Percentiles rank a stretch among this genome's conserved stretches.
These are phyloP conservation scores for Aphrophora alni DNA, from an alignment of 2,888 invertebrate species.

Conservation along the genomic window DNA sequence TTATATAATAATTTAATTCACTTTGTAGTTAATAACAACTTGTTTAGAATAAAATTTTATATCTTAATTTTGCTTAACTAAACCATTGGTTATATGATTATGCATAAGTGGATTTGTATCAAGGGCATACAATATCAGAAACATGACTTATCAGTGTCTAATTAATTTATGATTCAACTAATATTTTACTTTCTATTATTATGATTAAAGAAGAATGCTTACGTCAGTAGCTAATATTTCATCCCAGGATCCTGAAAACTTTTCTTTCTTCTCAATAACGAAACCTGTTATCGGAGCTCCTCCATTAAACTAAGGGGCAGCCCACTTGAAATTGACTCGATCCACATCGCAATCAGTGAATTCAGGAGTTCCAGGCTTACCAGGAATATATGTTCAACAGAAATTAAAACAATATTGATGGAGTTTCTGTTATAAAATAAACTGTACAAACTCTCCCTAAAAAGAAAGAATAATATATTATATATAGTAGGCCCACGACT, in stretches of 20 bases:
- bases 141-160: background rate
- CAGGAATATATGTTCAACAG: constrained; percentile 69
- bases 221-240: constrained; percentile 78
- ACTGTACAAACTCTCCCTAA: too few relatives aligned
- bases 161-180: background rate
- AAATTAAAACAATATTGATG: background rate
- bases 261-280: constrained; percentile 88
- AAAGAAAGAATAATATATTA: too few relatives aligned
- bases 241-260: constrained; percentile 78
- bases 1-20: too few relatives aligned
- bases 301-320: constrained; percentile 77
- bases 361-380: constrained; percentile 86
- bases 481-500: too few relatives aligned
- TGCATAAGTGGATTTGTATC: too few relatives aligned
- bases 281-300: constrained; percentile 85
- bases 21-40: too few relatives aligned
- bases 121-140: too few relatives aligned
- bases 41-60: too few relatives aligned
- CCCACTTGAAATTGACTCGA: constrained; percentile 85
- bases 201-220: constrained; percentile 52
- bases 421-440: too few relatives aligned
- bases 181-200: background rate
- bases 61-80: too few relatives aligned
- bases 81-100: too few relatives aligned
- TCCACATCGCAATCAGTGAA: constrained; percentile 90